Evolutionary conservation across 37 sponge, comb jelly and placozoan genomes (phyloP).

Genomic region (Halisarca cf. caerulea): DNA sequence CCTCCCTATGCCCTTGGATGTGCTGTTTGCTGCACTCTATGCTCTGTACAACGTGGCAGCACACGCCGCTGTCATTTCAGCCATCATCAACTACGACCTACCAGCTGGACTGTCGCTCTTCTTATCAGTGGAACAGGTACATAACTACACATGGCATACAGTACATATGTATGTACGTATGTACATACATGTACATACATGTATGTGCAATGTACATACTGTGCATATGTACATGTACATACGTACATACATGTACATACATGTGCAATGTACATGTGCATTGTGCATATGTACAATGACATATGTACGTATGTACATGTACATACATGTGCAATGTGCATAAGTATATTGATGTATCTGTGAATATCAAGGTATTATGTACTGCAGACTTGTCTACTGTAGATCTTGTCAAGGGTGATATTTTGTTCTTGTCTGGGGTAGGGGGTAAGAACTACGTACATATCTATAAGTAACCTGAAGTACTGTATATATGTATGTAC

Average conservation of each 20-base stretch:
- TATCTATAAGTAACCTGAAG: background rate
- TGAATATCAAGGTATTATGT: no score
- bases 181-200: background rate
- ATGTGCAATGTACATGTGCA: no score
- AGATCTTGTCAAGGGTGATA: no score
- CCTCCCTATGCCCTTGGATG: slow-evolving; percentile 13
- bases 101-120: slow-evolving; percentile 54
- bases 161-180: background rate
- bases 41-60: slow-evolving; percentile 47
- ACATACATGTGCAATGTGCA: no score
- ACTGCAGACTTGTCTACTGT: no score
- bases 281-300: no score
- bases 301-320: no score
- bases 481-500: background rate
- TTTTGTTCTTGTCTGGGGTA: no score
- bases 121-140: slow-evolving; percentile 61
- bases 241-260: background rate
- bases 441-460: background rate
- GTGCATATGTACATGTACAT: background rate
- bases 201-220: background rate
- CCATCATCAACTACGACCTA: slow-evolving; percentile 47
- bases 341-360: no score
- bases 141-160: background rate
- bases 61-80: slow-evolving; percentile 36
- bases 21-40: slow-evolving; percentile 28